Conservation (phyloP, 2,797 vertebrate species). For the Mycteria americana region DNA sequence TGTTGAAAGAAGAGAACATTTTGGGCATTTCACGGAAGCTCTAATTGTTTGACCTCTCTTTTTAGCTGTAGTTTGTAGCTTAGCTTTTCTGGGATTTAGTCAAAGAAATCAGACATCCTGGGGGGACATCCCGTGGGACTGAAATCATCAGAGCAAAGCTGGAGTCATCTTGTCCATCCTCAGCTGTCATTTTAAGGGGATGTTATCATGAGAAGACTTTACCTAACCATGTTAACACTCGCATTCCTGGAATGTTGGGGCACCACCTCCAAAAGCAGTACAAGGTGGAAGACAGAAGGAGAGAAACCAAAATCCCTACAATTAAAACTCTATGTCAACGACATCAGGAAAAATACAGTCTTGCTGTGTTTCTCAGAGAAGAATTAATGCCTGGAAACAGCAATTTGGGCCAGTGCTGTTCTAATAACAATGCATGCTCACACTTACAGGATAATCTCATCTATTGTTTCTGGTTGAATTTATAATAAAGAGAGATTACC, state of each 20-base stretch:
- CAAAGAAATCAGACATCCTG: not conserved
- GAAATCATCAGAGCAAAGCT: conserved; percentile 12
- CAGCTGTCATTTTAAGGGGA: not conserved
- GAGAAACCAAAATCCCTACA: not conserved
- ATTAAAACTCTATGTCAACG: not conserved
- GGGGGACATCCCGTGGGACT: not conserved
- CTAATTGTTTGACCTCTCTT: not conserved
- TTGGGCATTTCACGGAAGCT: not conserved
- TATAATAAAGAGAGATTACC: conserved; percentile 20
- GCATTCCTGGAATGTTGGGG: not conserved
- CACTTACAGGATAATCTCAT: not conserved
- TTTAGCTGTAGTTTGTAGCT: not conserved
- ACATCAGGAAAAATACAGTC: not conserved
- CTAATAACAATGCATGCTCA: not conserved
- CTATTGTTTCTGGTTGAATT: conserved; percentile 35
- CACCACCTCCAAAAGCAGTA: not conserved
- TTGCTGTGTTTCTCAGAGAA: not conserved
- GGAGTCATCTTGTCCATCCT: not conserved
- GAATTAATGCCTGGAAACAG: not conserved
- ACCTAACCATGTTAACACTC: not conserved
- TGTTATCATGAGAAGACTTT: not conserved
- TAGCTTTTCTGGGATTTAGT: not conserved
- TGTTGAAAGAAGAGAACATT: not conserved
- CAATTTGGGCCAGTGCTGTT: not conserved
- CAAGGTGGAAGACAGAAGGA: not conserved